Evolutionary conservation across 2,888 invertebrate species (phyloP).

Genomic region (Himalopsyche tibetana): DNA sequence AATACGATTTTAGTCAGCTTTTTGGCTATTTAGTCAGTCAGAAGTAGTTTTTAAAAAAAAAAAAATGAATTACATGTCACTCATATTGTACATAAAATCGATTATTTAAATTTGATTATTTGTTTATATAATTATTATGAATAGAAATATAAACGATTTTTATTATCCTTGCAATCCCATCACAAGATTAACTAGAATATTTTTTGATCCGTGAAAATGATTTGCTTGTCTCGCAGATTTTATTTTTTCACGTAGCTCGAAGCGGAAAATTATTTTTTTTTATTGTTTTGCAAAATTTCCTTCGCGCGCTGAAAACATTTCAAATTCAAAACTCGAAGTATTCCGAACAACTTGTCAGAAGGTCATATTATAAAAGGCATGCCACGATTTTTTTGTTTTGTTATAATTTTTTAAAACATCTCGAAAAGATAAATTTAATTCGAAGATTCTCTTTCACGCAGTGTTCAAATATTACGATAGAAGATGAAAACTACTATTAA

Average conservation of each 20-base stretch:
- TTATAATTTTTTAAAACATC: background rate
- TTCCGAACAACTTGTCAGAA: background rate
- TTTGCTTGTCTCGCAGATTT: background rate
- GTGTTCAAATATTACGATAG: background rate
- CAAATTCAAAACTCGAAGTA: background rate
- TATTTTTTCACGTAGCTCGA: background rate
- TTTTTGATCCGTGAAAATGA: conserved; percentile 17
- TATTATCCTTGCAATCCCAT: conserved; percentile 2
- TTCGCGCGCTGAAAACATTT: background rate
- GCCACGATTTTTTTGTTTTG: background rate
- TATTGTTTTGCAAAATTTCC: background rate
- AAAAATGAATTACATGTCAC: too few species aligned
- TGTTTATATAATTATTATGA: too few species aligned
- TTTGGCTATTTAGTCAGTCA: too few species aligned
- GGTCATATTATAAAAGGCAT: conserved; percentile 18
- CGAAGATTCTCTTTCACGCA: background rate
- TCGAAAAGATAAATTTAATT: conserved; percentile 4
- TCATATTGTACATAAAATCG: too few species aligned
- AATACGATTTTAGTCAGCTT: too few species aligned
- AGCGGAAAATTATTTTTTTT: conserved; percentile 27
- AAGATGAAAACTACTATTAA: background rate
- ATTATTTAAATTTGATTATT: too few species aligned
- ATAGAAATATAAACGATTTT: background rate
- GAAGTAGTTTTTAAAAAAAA: too few species aligned
- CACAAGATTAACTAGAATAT: background rate